A percentile compares a stretch with the other conserved stretches of the same genome.
phyloP scores from a whole-genome alignment of 2,888 invertebrate genomes.

The Tetropium fuscum region DNA sequence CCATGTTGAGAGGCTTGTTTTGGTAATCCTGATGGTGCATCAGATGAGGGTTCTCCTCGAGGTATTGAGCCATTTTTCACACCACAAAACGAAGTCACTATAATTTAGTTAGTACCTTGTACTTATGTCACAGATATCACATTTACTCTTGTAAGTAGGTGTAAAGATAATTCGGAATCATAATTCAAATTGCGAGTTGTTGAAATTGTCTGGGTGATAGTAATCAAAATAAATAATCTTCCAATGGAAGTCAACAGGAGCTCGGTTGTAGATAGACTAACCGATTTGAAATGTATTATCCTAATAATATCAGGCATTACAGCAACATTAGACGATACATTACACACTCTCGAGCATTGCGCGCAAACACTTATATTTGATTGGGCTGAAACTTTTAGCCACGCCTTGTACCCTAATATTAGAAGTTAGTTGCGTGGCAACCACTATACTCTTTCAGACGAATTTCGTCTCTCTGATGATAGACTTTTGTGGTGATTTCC shows the following conservation, averaged over 20 bases:
- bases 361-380: constrained; percentile 54
- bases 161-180: neutral
- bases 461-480: constrained; percentile 52
- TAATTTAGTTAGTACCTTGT: neutral
- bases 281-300: constrained; percentile 67
- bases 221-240: constrained; percentile 11
- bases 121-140: constrained; percentile 1
- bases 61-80: constrained; percentile 55
- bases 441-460: constrained; percentile 48
- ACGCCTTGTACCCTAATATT: constrained; percentile 56
- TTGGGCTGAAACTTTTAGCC: constrained; percentile 58
- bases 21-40: constrained; percentile 51
- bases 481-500: constrained; percentile 38
- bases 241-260: constrained; percentile 47
- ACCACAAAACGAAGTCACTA: constrained; percentile 9
- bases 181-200: neutral
- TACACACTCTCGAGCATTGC: constrained; percentile 61
- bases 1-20: constrained; percentile 55
- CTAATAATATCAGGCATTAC: constrained; percentile 67
- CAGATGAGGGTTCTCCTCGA: constrained; percentile 52
- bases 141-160: neutral
- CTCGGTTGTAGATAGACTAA: constrained; percentile 64
- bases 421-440: constrained; percentile 57
- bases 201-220: neutral
- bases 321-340: constrained; percentile 67